These are phyloP conservation scores for Oscheius onirici DNA, from an alignment of 2,888 invertebrate species.

Conservation along the genomic window DNA sequence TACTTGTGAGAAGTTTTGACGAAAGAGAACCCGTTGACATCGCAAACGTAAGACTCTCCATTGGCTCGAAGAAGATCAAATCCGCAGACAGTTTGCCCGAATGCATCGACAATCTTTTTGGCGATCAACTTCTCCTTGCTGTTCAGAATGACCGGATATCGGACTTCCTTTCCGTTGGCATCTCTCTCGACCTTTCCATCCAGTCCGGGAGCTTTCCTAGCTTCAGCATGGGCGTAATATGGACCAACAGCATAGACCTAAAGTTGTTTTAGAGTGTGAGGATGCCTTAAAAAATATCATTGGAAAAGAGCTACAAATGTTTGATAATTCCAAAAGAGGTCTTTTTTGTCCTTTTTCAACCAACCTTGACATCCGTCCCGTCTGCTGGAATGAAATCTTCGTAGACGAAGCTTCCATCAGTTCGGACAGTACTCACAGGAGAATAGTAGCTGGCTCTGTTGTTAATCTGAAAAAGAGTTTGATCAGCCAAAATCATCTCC, in stretches of 20 bases:
- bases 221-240: constrained; percentile 99
- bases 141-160: constrained; percentile 96
- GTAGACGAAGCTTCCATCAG: constrained; percentile 97
- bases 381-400: constrained; percentile 99
- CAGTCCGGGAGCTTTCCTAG: constrained; percentile 89
- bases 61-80: constrained; percentile 96
- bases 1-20: constrained; percentile 99
- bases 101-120: constrained; percentile 86
- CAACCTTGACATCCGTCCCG: constrained; percentile 82
- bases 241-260: constrained; percentile 98
- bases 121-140: constrained; percentile 97
- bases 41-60: constrained; percentile 98
- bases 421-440: constrained; percentile 87
- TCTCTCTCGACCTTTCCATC: constrained; percentile 78
- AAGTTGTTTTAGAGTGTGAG: no score
- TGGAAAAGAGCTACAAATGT: no score
- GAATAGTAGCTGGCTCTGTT: constrained; percentile 98
- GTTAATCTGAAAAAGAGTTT: constrained; percentile 81
- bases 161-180: constrained; percentile 90
- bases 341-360: no score
- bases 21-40: constrained; percentile 99
- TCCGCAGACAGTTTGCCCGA: constrained; percentile 94
- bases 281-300: no score
- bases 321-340: no score
- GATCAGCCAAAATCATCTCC: background rate